Evolutionary conservation across 2,888 invertebrate genomes (phyloP).

Genomic region (Empis stercorea): DNA sequence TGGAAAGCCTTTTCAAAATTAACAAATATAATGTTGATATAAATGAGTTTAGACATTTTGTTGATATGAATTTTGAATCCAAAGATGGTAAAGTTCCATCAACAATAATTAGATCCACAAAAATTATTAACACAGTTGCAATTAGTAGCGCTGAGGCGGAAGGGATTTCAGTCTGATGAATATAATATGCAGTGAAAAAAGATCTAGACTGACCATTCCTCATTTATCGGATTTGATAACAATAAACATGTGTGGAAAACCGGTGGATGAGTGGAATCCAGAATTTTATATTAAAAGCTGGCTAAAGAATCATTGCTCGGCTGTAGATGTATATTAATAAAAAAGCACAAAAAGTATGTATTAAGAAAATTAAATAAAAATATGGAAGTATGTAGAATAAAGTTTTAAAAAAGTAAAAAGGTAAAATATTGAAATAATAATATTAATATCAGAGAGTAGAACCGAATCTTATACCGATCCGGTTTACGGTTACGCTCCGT

Average conservation of each 20-base stretch:
- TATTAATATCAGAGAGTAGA: too few species aligned
- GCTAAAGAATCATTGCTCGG: too few species aligned
- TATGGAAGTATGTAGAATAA: too few species aligned
- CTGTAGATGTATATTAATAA: too few species aligned
- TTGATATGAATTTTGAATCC: neutral
- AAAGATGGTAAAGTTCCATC: neutral
- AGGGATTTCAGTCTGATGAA: neutral
- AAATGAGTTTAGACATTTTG: neutral
- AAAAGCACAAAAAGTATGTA: too few species aligned
- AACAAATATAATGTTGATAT: neutral
- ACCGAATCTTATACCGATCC: too few species aligned
- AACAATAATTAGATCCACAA: neutral
- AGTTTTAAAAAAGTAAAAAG: too few species aligned
- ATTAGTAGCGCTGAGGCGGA: neutral
- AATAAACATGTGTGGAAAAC: neutral
- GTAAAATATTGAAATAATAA: too few species aligned
- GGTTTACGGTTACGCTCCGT: too few species aligned
- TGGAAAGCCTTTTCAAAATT: neutral
- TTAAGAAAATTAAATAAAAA: too few species aligned
- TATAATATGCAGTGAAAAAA: neutral
- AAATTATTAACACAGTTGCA: neutral
- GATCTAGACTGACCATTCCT: neutral
- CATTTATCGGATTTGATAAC: neutral
- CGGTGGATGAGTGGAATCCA: neutral
- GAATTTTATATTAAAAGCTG: neutral